Conservation (phyloP, 1,140 invertebrate species). For the Bombus haemorrhoidalis region DNA sequence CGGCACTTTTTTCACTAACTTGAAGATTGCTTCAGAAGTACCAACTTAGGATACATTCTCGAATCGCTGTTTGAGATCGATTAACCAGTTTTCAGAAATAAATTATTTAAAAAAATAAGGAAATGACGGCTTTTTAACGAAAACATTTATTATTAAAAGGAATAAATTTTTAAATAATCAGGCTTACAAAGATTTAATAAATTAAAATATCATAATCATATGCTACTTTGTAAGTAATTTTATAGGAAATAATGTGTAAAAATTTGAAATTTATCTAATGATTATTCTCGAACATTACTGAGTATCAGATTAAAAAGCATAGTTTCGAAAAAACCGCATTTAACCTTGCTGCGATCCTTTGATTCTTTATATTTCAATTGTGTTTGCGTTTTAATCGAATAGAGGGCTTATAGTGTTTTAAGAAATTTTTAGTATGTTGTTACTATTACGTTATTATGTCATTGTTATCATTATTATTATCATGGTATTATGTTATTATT, state of each 20-base stretch:
- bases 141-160: not conserved
- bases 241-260: not conserved
- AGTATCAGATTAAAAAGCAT: too few relatives aligned
- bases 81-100: not conserved
- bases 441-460: too few relatives aligned
- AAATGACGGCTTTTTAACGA: not conserved
- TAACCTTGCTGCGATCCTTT: too few relatives aligned
- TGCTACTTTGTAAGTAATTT: not conserved
- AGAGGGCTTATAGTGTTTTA: too few relatives aligned
- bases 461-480: too few relatives aligned
- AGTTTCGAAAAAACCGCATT: too few relatives aligned
- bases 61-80: not conserved
- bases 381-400: too few relatives aligned
- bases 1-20: not conserved
- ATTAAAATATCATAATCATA: not conserved
- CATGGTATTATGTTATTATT: too few relatives aligned
- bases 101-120: not conserved
- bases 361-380: too few relatives aligned
- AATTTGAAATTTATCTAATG: too few relatives aligned
- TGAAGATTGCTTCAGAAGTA: not conserved
- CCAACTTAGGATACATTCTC: not conserved
- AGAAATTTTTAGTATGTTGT: too few relatives aligned
- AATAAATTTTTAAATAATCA: not conserved
- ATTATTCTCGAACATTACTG: too few relatives aligned
- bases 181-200: not conserved